Percentiles rank a stretch among this genome's conserved stretches.
Conservation (phyloP, 2,888 invertebrate species). For the Tinea pellionella region DNA sequence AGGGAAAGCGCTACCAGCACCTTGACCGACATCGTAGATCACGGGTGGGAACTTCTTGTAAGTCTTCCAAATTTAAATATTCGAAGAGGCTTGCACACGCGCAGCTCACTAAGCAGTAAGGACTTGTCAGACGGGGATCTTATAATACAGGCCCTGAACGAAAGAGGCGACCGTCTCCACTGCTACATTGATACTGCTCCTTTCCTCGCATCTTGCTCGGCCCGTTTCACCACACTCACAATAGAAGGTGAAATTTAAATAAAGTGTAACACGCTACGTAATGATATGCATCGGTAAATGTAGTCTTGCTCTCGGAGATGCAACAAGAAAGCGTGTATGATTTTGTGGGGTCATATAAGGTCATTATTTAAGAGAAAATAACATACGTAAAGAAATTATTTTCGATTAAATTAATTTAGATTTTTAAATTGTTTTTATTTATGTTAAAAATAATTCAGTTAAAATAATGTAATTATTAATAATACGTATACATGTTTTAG, state of each 20-base stretch:
- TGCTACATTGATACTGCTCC: constrained; percentile 54
- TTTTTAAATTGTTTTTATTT: too few species aligned
- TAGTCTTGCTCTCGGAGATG: constrained; percentile 30
- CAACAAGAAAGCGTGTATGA: constrained; percentile 46
- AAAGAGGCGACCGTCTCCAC: constrained; percentile 48
- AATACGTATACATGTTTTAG: too few species aligned
- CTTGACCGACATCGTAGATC: constrained; percentile 46
- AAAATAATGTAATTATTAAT: too few species aligned
- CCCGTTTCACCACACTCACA: constrained; percentile 62
- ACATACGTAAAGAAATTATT: too few species aligned
- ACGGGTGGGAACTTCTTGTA: not conserved
- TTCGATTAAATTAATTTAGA: too few species aligned
- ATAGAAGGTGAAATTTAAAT: constrained; percentile 70
- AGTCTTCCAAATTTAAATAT: constrained; percentile 28
- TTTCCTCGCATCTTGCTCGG: constrained; percentile 50
- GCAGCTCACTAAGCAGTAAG: constrained; percentile 24
- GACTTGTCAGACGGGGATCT: constrained; percentile 22
- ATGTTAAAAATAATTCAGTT: too few species aligned
- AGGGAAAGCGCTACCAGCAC: constrained; percentile 36
- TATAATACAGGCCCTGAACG: not conserved
- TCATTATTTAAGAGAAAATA: not conserved
- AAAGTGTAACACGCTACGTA: constrained; percentile 51
- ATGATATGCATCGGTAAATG: constrained; percentile 46
- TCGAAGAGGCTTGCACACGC: constrained; percentile 13
- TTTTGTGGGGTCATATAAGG: not conserved